phyloP scores from a whole-genome alignment of 64 coral and sea anemone species.

The Cladopsammia gracilis region DNA sequence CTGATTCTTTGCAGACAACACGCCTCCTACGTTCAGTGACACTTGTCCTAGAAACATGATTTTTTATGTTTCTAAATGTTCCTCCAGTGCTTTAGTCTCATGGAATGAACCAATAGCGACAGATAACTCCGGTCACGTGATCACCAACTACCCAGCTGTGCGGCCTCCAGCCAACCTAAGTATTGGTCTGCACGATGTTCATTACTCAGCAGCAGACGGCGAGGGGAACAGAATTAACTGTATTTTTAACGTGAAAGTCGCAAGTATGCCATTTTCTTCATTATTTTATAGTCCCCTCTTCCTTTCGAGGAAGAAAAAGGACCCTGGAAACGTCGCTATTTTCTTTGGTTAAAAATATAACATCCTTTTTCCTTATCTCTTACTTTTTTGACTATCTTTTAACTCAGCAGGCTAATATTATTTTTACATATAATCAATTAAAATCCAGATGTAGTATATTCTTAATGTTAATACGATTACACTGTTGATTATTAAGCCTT shows the following conservation, averaged over 20 bases:
- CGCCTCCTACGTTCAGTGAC: slow-evolving; percentile 26
- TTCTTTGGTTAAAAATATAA: no score
- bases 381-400: no score
- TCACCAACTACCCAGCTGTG: slow-evolving; percentile 20
- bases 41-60: slow-evolving; percentile 46
- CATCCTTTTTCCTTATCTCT: no score
- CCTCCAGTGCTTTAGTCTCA: not conserved
- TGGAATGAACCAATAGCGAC: slow-evolving; percentile 54
- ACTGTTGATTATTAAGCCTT: no score
- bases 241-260: slow-evolving; percentile 33
- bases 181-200: slow-evolving; percentile 19
- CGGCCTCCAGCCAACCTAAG: slow-evolving; percentile 15
- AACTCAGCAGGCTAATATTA: no score
- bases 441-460: no score
- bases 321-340: not conserved
- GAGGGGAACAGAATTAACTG: slow-evolving; percentile 40
- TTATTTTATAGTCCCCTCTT: not conserved
- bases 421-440: no score
- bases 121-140: slow-evolving; percentile 51
- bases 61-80: not conserved
- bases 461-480: no score
- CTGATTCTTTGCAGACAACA: slow-evolving; percentile 4
- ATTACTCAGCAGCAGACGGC: slow-evolving; percentile 16
- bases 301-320: no score
- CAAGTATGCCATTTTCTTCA: not conserved